Evolutionary conservation across 2,113 vertebrate genomes (phyloP).

Genomic region (Oreochromis niloticus): DNA sequence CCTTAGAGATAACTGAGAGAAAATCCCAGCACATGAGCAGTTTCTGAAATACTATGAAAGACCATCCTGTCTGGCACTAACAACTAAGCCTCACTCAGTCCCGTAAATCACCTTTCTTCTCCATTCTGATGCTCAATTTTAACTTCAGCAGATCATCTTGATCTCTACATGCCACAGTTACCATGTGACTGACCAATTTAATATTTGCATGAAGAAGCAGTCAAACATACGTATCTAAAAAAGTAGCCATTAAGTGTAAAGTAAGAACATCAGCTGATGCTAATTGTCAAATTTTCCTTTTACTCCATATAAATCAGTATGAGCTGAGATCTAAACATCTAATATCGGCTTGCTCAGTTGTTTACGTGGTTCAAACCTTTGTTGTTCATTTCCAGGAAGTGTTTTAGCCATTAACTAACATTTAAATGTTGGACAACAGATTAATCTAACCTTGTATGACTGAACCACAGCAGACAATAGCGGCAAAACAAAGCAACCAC

Average conservation of each 20-base stretch:
- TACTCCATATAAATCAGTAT: neutral
- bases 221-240: neutral
- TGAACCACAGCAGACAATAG: neutral
- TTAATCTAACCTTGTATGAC: neutral
- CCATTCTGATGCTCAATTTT: neutral
- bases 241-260: neutral
- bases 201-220: neutral
- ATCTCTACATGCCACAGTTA: neutral
- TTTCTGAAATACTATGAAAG: neutral
- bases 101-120: neutral
- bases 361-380: neutral
- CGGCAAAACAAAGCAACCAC: neutral
- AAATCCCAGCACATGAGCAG: neutral
- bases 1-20: neutral
- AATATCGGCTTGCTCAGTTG: neutral
- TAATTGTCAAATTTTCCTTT: neutral
- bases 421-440: neutral
- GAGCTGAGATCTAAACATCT: neutral
- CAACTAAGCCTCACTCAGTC: neutral
- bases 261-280: neutral
- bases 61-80: neutral
- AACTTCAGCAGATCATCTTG: neutral
- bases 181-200: neutral
- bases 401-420: neutral
- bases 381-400: rapidly evolving